These are phyloP conservation scores for Scytalopus superciliaris DNA, from an alignment of 2,113 vertebrate genomes.

Conservation along the genomic window DNA sequence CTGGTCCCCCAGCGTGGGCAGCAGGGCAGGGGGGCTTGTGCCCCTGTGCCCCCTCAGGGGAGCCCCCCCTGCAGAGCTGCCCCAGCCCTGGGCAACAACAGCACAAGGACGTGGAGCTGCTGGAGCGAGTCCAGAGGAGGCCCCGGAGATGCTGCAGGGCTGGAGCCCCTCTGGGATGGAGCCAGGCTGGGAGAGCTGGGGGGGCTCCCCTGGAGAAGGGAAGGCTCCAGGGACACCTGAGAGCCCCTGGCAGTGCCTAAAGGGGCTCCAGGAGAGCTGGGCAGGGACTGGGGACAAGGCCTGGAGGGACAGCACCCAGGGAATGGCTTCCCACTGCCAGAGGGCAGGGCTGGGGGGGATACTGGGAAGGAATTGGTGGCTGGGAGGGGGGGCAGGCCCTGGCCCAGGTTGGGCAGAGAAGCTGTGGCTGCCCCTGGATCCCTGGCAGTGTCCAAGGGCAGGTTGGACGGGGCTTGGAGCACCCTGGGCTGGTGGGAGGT, in stretches of 20 bases:
- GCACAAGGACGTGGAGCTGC: background rate
- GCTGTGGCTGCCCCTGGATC: background rate
- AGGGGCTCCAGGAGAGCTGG: background rate
- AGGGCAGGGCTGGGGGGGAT: too few relatives aligned
- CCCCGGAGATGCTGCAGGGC: too few relatives aligned
- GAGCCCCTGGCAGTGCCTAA: background rate
- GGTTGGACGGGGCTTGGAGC: rapidly evolving
- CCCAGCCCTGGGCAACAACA: background rate
- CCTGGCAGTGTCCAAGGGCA: background rate
- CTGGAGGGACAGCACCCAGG: background rate
- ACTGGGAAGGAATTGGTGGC: background rate
- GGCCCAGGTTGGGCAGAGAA: rapidly evolving
- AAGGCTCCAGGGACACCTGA: too few relatives aligned
- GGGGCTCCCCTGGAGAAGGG: background rate
- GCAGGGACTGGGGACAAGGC: background rate
- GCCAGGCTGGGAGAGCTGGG: background rate
- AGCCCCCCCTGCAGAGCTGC: background rate
- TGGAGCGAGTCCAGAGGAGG: background rate
- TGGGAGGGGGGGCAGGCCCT: background rate
- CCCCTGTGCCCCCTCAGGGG: background rate
- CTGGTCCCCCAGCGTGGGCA: background rate
- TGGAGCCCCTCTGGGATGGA: background rate
- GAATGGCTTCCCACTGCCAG: background rate
- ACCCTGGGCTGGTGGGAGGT: rapidly evolving
- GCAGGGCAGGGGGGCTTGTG: background rate